These are phyloP conservation scores for Corythoichthys haematopterus DNA, from an alignment of 2,113 vertebrate species.

Conservation along the genomic window DNA sequence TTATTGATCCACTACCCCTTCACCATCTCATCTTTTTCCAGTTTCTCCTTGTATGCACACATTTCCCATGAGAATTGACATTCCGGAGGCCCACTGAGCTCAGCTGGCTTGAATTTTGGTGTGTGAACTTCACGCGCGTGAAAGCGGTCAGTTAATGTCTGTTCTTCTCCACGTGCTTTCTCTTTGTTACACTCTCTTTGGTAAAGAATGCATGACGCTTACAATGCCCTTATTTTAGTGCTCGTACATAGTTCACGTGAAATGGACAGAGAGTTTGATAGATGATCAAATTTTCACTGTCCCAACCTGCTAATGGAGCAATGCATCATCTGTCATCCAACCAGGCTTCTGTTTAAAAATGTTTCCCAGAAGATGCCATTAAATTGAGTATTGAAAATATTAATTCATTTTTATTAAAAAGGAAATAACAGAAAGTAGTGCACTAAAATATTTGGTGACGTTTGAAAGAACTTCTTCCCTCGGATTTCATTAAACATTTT, in stretches of 20 bases:
- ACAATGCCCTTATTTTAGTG: neutral
- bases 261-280: neutral
- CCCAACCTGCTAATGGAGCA: neutral
- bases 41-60: constrained; percentile 3
- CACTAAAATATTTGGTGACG: too few relatives aligned
- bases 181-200: constrained; percentile 10
- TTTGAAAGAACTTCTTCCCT: too few relatives aligned
- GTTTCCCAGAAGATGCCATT: too few relatives aligned
- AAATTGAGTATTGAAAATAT: neutral
- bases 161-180: constrained; percentile 1
- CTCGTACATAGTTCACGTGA: neutral
- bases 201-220: neutral
- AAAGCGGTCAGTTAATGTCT: constrained; percentile 1
- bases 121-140: constrained; percentile 6
- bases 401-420: too few relatives aligned
- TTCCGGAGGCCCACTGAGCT: neutral
- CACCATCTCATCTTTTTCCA: constrained; percentile 1
- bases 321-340: neutral
- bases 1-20: constrained; percentile 6
- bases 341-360: neutral
- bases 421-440: too few relatives aligned
- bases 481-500: too few relatives aligned
- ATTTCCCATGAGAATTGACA: constrained; percentile 15
- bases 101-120: constrained; percentile 12
- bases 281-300: neutral